Base-by-base conservation (phyloP, 30 jellyfish, hydroid and myxozoan genomes). In the Nemopilema nomurai region DNA sequence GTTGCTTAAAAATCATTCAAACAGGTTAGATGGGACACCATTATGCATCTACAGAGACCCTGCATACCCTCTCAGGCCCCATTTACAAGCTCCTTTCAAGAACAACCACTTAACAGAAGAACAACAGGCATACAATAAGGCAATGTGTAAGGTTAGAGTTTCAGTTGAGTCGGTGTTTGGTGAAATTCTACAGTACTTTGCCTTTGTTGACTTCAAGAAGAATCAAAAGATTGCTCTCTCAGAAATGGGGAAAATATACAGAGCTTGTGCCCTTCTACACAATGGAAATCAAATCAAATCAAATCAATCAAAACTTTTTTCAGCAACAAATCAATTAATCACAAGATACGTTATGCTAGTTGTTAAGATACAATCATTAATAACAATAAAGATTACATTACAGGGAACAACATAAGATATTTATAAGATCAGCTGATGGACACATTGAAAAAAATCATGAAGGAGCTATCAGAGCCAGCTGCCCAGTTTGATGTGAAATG, bases 11-110 rank as follows among this genome's bases (percentile, higher is more conserved):
- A 31, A 18, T 22, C 77, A 66, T 71, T 71, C 85, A n/a, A 71
- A 71, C 84, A 23, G 85, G 8, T 28, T 67, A 1, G 78, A 67
- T 76, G 90, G 95, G 49, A 31, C 53, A 33, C 80, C 78, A 9
- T 31, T 86, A 25, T 86, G 90, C 75, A 76, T 86, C 51, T 86
- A 86, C 78, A 90, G 95, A 24, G 94, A 85, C 83, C 88, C 88
- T 7, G 94, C 89, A 16, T 75, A 85, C 75, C 81, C 94, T 22
- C 76, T 52, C 62, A 62, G 94, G 13, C 57, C 57, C 57, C 57
- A 41, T 41, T 41, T 41, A 41, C 57, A 41, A 41, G 57, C 57
- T 41, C 57, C 57, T 8, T 87, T 28, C 64, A 78, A 74, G 52
- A 80, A 84, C 66, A 84, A 62, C 87, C 32, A 84, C 51, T 70